Evolutionary conservation across 2,888 invertebrate species (phyloP), one percentile per base, ranked within the genome.

Genomic region (Acrobasis repandana): DNA sequence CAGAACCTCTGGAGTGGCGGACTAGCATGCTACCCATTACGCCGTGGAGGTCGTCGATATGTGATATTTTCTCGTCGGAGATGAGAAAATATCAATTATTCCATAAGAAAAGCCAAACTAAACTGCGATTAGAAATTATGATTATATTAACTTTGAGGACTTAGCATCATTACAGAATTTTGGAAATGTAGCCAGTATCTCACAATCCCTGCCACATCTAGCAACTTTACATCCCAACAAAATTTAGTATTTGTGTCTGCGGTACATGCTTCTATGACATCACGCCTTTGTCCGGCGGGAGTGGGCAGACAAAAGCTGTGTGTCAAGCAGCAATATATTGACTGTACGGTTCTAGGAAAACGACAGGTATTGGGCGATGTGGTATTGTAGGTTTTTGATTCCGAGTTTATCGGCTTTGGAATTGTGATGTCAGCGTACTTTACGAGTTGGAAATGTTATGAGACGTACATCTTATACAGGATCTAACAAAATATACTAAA

Each of bases 221-320:
- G 65, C 11, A n/a, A 10, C 11, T 58, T 6, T 64, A 61, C 20
- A 56, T 18, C 49, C 15, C n/a, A 43, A 60, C 61, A 63, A 65
- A 65, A 64, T 64, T 58, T 54, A 54, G 61, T 63, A 63, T 60
- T 63, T 64, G 61, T 43, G 62, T 64, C 70, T 70, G 73, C 73
- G 72, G 74, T 74, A 74, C 73, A 73, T 71, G 74, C 74, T 69
- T 70, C 72, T 86, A 86, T 90, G 88, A 90, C 87, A 86, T 90
- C 89, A 90, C 82, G 82, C 81, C 77, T 88, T 90, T 89, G 88
- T 90, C 79, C 80, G 68, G 66, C 70, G 64, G 74, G 80, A 84
- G 87, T 89, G 86, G 87, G 86, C 80, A 86, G 88, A 87, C 87
- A 89, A 89, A 86, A 85, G 87, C 80, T 80, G 80, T 77, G 70